Base-by-base conservation (phyloP, 1,140 invertebrate genomes). In the Heterodera schachtii region DNA sequence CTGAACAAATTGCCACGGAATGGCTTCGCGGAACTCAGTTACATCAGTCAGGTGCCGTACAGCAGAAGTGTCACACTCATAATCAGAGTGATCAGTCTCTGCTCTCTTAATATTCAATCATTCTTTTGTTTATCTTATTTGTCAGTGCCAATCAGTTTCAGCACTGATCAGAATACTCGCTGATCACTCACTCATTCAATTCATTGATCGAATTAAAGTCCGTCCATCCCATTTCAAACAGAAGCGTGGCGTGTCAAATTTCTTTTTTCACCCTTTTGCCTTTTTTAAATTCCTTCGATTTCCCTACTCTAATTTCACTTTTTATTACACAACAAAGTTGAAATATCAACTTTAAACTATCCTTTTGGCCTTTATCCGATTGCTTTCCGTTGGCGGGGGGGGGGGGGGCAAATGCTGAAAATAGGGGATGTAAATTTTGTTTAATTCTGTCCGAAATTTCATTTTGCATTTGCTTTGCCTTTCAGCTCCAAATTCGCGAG, bases 31-130 rank as follows among this genome's bases (percentile, higher is more conserved):
- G 78, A 82, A 69, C 73, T 86, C 60, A 86, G 73, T 71, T 86
- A 86, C 80, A 84, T 86, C 57, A 88, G 86, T 78, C 86, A 86
- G 86, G 86, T 86, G 64, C 79, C 0, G n/a, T 52, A 46, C 16
- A n/a, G 8, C 11, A 41, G 41, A 19, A 79, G 57, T 41, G 44
- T 31, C 31, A 31, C 31, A 31, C 31, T 31, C 31, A 31, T 76
- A 47, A 60, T 76, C 31, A 4, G 43, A 66, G 5, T 19, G 49
- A 52, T 8, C 49, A 11, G 49, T 6, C 6, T 11, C 49, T 11
- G 2, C 0, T 6, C 6, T 11, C 49, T 11, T 0, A 52, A 8
- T 52, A 11, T 1, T 52, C 49, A 11, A 49, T 52, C 49, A 52
- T 11, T 52, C 11, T 52, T 52, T 52, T 6, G 49, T 8, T 8